These are phyloP conservation scores for Leptura quadrifasciata DNA, from an alignment of 2,888 invertebrate species.

Conservation along the genomic window DNA sequence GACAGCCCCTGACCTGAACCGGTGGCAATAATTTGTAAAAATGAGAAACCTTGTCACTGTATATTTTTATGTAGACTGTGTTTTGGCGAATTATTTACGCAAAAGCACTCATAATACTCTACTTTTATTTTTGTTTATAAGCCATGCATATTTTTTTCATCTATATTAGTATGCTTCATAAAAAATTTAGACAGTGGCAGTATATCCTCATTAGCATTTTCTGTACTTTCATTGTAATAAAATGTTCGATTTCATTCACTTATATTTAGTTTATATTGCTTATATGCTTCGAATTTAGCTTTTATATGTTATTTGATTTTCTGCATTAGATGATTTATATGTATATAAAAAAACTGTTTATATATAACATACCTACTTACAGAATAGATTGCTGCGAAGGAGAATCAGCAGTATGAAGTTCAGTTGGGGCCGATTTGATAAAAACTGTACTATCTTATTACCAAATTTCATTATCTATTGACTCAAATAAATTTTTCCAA, in stretches of 20 bases:
- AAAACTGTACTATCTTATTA: background rate
- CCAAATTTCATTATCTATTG: background rate
- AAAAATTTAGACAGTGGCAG: no score
- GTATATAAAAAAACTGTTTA: constrained; percentile 18
- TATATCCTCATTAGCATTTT: no score
- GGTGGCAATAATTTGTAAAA: constrained; percentile 36
- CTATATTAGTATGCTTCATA: constrained; percentile 5
- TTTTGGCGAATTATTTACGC: constrained; percentile 59
- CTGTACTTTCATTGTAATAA: background rate
- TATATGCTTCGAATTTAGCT: constrained; percentile 45
- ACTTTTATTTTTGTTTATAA: constrained; percentile 48
- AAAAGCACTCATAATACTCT: constrained; percentile 39
- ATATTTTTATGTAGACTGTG: constrained; percentile 58
- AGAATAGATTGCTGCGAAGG: background rate
- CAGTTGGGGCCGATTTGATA: background rate
- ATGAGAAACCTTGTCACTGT: constrained; percentile 36
- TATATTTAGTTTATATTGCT: constrained; percentile 26
- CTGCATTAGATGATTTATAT: constrained; percentile 13
- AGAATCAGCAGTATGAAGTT: background rate
- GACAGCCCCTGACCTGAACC: constrained; percentile 36
- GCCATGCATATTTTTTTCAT: constrained; percentile 36
- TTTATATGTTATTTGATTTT: constrained; percentile 34
- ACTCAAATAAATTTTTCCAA: background rate
- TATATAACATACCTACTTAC: background rate
- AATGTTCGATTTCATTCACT: constrained; percentile 16